These are phyloP conservation scores for Alcis repandata DNA, from an alignment of 2,888 invertebrate species.

Conservation along the genomic window DNA sequence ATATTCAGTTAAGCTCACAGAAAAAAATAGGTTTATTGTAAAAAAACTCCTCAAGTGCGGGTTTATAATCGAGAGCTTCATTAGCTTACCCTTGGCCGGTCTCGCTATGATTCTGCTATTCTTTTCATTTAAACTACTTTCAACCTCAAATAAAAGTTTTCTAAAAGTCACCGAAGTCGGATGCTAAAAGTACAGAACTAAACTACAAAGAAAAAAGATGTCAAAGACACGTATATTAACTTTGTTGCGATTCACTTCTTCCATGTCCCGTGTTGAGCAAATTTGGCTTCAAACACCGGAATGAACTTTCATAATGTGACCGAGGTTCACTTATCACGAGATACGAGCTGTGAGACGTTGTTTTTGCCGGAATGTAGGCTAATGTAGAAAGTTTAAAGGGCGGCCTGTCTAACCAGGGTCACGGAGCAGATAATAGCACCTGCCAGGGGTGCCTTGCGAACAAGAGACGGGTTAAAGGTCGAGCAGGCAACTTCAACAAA, in stretches of 20 bases:
- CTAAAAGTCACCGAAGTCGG: too few species aligned
- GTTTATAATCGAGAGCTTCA: too few species aligned
- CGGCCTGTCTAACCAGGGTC: constrained; percentile 1
- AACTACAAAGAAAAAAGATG: too few species aligned
- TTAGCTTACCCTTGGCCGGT: too few species aligned
- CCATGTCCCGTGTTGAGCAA: neutral
- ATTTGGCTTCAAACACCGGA: neutral
- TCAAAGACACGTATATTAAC: too few species aligned
- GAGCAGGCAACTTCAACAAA: constrained; percentile 1
- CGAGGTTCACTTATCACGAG: constrained; percentile 6
- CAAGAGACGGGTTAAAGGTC: constrained; percentile 26
- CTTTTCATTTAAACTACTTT: too few species aligned
- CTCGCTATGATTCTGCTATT: too few species aligned
- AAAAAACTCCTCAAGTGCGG: too few species aligned
- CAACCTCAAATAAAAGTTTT: too few species aligned
- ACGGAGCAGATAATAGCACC: neutral
- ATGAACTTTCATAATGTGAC: constrained; percentile 10
- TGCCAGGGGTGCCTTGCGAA: constrained; percentile 1
- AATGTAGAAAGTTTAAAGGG: constrained; percentile 29
- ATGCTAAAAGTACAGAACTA: too few species aligned
- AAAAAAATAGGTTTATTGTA: too few species aligned
- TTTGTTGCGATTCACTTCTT: neutral
- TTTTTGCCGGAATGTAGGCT: constrained; percentile 22
- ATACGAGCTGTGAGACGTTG: neutral
- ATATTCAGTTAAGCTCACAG: neutral